phyloP scores from a whole-genome alignment of 2,888 invertebrate species.

The Pammene fasciana region DNA sequence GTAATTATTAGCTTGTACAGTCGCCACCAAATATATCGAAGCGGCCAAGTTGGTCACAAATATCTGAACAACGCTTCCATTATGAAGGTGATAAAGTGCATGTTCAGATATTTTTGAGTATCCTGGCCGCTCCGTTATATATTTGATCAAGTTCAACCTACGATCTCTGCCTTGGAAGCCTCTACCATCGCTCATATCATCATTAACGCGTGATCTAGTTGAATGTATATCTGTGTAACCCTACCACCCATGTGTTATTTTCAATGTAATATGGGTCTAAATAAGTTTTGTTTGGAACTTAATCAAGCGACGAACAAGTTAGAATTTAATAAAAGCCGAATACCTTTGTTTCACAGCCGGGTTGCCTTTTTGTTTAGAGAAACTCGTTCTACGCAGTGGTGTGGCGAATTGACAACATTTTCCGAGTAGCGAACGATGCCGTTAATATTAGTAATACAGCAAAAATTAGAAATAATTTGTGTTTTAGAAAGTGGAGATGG shows the following conservation, averaged over 20 bases:
- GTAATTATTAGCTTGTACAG: no score
- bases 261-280: conserved; percentile 24
- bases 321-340: conserved; percentile 26
- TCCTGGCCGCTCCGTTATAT: no score
- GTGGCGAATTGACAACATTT: background rate
- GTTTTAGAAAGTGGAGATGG: no score
- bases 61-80: no score
- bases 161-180: no score
- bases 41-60: no score
- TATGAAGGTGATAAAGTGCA: no score
- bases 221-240: background rate
- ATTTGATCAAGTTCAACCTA: no score
- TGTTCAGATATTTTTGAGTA: no score
- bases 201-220: background rate
- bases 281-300: conserved; percentile 29
- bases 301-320: conserved; percentile 10
- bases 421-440: background rate
- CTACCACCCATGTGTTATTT: background rate
- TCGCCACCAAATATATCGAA: no score
- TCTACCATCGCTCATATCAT: background rate
- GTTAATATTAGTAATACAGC: no score
- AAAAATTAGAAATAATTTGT: no score
- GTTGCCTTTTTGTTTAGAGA: conserved; percentile 13
- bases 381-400: background rate
- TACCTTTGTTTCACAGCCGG: conserved; percentile 7